Evolutionary conservation across 2,888 invertebrate species (phyloP), one percentile per base, ranked within the genome.

Genomic region (Drosophila engyochracea): DNA sequence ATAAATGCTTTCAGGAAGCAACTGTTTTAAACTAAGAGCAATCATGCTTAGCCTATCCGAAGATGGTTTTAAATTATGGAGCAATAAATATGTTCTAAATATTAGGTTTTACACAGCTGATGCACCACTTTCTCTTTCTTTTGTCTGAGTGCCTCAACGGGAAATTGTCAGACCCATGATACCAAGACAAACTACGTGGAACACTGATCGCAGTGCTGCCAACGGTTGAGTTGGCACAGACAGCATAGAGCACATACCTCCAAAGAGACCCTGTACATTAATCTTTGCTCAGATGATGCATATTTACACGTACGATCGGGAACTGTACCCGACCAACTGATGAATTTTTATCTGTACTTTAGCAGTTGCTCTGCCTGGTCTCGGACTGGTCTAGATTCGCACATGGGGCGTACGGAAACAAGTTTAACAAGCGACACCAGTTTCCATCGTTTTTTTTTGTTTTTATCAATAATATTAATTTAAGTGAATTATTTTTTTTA

Each of bases 361-460:
- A 28, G 39, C 25, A 33, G 35, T 5, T 16, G 12, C 28, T 44
- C 19, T 19, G 33, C 19, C 61, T 37, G 53, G 25, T 5, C 25
- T 28, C 35, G 47, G 41, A 64, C 81, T 70, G 81, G 68, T 71
- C 67, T 37, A 79, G 55, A 53, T 76, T 59, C 37, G 60, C 41
- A 70, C 37, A 39, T 57, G 52, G 30, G 22, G 9, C 30, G 51
- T 22, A 31, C 54, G 7, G 54, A 74, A 86, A 86, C 85, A 55
- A 77, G 85, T 85, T 88, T 44, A 60, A 67, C 90, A 67, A 74
- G 85, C 71, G 71, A 47, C 66, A 76, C 78, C 74, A 64, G 74
- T 74, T 87, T 70, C 47, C 44, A 33, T n/a, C 54, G 60, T 54
- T 62, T 74, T 71, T 54, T 35, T 54, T 35, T n/a, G n/a, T 1